phyloP scores from a whole-genome alignment of 2,888 invertebrate genomes.

The Drosophila buzzatii region DNA sequence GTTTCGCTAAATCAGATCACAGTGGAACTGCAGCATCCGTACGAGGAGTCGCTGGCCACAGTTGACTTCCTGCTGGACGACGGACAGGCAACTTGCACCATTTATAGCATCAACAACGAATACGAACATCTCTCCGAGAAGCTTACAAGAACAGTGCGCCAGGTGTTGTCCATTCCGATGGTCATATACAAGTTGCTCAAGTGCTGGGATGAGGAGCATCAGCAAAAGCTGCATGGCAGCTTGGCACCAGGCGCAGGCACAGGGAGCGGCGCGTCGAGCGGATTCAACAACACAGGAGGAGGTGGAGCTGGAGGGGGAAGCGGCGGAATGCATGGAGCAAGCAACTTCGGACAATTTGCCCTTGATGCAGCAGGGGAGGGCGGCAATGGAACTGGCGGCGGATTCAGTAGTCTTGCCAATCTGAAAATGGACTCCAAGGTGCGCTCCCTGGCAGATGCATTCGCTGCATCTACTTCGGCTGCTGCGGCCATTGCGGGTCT shows the following conservation, averaged over 20 bases:
- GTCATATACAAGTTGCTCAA: conserved; percentile 95
- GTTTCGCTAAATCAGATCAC: conserved; percentile 95
- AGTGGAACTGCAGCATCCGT: conserved; percentile 95
- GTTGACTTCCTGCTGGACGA: conserved; percentile 95
- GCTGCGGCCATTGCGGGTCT: conserved; percentile 70
- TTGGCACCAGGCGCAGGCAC: conserved; percentile 32
- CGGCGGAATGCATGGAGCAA: conserved; percentile 30
- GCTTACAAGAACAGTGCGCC: conserved; percentile 90
- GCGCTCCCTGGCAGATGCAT: conserved; percentile 63
- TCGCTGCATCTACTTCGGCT: conserved; percentile 75
- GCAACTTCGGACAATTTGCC: conserved; percentile 45
- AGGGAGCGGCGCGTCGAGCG: conserved; percentile 39
- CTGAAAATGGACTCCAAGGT: conserved; percentile 74
- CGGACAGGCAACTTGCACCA: conserved; percentile 91
- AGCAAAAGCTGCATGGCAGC: conserved; percentile 85
- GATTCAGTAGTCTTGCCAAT: conserved; percentile 43
- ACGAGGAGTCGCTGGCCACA: conserved; percentile 96
- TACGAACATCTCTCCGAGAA: conserved; percentile 85
- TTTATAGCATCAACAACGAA: conserved; percentile 88
- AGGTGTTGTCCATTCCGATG: conserved; percentile 96
- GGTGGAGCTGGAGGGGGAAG: conserved; percentile 26
- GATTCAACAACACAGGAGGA: conserved; percentile 34
- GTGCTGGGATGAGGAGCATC: conserved; percentile 92
- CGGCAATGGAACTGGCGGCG: conserved; percentile 27
- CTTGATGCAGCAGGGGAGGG: conserved; percentile 33